A percentile compares a stretch with the other conserved stretches of the same genome.
phyloP scores from a whole-genome alignment of 2,888 invertebrate species.

The Leptopilina drosophilae region DNA sequence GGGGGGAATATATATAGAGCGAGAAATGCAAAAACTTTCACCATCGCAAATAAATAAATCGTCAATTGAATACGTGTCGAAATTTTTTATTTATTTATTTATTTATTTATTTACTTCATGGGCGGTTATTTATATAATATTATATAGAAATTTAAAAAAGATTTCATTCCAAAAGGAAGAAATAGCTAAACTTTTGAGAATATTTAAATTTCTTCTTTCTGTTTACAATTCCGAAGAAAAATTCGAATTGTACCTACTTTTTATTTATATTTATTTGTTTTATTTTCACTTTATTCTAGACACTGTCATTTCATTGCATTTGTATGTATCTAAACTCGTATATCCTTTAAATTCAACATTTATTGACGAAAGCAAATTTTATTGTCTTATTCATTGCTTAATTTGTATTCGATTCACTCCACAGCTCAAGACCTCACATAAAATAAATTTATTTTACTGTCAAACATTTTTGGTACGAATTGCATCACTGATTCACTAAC shows the following conservation, averaged over 20 bases:
- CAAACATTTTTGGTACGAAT: neutral
- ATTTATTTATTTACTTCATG: neutral
- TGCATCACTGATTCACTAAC: neutral
- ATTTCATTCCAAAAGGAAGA: no score
- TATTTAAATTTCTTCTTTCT: no score
- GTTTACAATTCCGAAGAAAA: no score
- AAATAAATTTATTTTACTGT: slow-evolving; percentile 2
- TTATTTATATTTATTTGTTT: no score
- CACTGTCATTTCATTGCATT: no score
- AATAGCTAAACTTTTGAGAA: no score
- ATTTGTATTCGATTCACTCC: neutral
- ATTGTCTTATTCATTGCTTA: neutral
- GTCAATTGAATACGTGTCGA: neutral
- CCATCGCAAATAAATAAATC: neutral
- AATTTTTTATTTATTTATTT: neutral
- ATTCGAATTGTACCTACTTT: no score
- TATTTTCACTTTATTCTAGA: no score
- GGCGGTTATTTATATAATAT: no score
- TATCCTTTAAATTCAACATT: no score
- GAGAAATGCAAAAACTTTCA: slow-evolving; percentile 30
- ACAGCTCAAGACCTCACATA: neutral
- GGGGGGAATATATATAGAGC: neutral
- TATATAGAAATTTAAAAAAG: no score
- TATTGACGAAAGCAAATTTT: neutral
- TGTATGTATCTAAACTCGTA: no score